Base-by-base conservation (phyloP, 2,888 invertebrate species). In the Octonoba sinensis region DNA sequence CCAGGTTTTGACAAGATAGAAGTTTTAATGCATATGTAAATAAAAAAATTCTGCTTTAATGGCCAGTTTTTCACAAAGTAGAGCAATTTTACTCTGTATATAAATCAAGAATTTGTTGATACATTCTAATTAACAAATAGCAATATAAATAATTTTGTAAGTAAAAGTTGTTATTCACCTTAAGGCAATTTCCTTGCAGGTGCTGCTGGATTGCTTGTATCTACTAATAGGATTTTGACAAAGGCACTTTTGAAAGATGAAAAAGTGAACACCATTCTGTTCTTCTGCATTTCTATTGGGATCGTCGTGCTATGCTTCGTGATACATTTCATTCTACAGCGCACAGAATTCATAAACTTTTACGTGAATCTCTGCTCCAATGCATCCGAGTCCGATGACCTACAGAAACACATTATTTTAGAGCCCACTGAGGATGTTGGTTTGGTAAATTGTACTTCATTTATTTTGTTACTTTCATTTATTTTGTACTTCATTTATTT, bases 351-450 rank as follows among this genome's bases (percentile, higher is more conserved):
- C 86, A 94, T 96, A 46, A 92, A 93, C 84, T 94, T 94, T 87
- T 95, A 96, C 87, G 91, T 96, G 87, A 92, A 91, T 24, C 89
- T 93, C 20, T 94, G 93, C 70, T 91, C 84, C 27, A 83, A 67
- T 36, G 84, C 86, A 3, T 84, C 92, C 85, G 71, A 75, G 62
- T 56, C 59, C 36, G 83, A 85, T 15, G 87, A 87, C 24, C 86
- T 87, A 57, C 86, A 85, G 72, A 91, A 93, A 27, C 93, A 93
- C 86, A 95, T 96, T 81, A 93, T 94, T 1, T 89, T 95, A 83
- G 93, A 95, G 86, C 95, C 95, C 0, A 94, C 94, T 79, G 96
- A 96, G 89, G 95, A 95, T 88, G 93, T 92, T 71, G 93, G 93
- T 85, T 89, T 94, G 91, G 94, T 94, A 22, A 73, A 70, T 64